These are phyloP conservation scores for Drosophila rellima DNA, from an alignment of 2,888 invertebrate genomes.

Conservation along the genomic window DNA sequence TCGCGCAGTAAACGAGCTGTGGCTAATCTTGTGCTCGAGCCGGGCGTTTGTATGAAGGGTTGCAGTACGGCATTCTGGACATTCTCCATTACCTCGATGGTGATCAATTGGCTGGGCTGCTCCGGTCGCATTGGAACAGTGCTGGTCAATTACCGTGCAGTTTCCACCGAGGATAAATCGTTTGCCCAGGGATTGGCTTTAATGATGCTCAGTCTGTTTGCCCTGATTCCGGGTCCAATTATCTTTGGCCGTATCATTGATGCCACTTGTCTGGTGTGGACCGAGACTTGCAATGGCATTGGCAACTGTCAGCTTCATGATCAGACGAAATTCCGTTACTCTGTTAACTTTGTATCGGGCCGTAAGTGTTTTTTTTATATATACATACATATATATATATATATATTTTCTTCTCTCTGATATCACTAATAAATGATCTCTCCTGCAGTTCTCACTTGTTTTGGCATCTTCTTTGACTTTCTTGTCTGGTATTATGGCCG, in stretches of 20 bases:
- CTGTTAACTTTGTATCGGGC: slow-evolving; percentile 87
- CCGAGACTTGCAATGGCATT: slow-evolving; percentile 87
- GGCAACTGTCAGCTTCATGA: slow-evolving; percentile 90
- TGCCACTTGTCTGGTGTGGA: slow-evolving; percentile 89
- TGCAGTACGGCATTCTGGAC: slow-evolving; percentile 86
- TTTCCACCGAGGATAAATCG: slow-evolving; percentile 88
- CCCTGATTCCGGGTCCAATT: slow-evolving; percentile 90
- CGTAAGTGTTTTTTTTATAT: slow-evolving; percentile 83
- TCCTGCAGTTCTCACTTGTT: slow-evolving; percentile 86
- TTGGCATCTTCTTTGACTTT: slow-evolving; percentile 88
- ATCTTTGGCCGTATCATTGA: slow-evolving; percentile 89
- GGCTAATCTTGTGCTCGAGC: slow-evolving; percentile 69
- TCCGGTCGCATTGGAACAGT: slow-evolving; percentile 90
- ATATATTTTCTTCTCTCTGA: too few relatives aligned
- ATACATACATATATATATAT: too few relatives aligned
- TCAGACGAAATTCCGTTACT: slow-evolving; percentile 87
- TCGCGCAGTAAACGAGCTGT: slow-evolving; percentile 47
- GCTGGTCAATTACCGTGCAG: slow-evolving; percentile 89
- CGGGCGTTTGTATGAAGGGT: slow-evolving; percentile 86
- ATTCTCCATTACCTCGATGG: slow-evolving; percentile 86
- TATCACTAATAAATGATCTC: background rate
- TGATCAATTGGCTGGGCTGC: slow-evolving; percentile 88
- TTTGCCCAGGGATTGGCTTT: slow-evolving; percentile 89
- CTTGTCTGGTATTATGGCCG: slow-evolving; percentile 88
- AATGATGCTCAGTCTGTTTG: slow-evolving; percentile 88